Percentiles rank a stretch among this genome's conserved stretches.
phyloP scores from a whole-genome alignment of 2,888 invertebrate genomes.

The Notodromas monacha region DNA sequence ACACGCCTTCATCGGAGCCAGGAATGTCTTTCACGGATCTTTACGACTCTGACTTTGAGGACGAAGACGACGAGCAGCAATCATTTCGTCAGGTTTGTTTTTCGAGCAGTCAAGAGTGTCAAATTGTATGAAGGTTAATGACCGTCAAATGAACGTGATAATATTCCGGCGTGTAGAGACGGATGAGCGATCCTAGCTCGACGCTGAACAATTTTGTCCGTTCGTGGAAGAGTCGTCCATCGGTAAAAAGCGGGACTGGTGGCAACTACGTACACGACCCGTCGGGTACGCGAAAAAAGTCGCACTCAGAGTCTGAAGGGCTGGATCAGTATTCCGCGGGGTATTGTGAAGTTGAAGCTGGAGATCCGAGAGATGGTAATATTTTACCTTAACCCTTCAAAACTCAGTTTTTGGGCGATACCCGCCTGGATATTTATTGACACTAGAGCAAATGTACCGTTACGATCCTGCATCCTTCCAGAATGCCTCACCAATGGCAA shows the following conservation, averaged over 20 bases:
- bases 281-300: too few relatives aligned
- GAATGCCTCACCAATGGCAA: too few relatives aligned
- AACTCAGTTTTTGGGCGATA: too few relatives aligned
- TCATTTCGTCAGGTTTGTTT: too few relatives aligned
- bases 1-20: slow-evolving; percentile 76
- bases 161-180: slow-evolving; percentile 22
- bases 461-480: too few relatives aligned
- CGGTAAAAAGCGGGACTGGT: background rate
- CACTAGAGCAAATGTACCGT: too few relatives aligned
- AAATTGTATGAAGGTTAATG: too few relatives aligned
- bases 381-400: too few relatives aligned
- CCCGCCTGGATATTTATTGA: too few relatives aligned
- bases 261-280: too few relatives aligned
- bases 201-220: slow-evolving; percentile 41
- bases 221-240: slow-evolving; percentile 6
- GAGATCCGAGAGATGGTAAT: slow-evolving; percentile 64
- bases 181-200: slow-evolving; percentile 71
- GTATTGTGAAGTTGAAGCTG: slow-evolving; percentile 66
- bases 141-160: slow-evolving; percentile 4
- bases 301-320: slow-evolving; percentile 68
- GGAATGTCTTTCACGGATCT: slow-evolving; percentile 47
- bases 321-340: slow-evolving; percentile 51
- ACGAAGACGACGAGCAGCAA: too few relatives aligned
- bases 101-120: too few relatives aligned
- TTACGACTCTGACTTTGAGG: slow-evolving; percentile 60